phyloP scores from a whole-genome alignment of 2,888 invertebrate species.

The Ptilodon capucinus region DNA sequence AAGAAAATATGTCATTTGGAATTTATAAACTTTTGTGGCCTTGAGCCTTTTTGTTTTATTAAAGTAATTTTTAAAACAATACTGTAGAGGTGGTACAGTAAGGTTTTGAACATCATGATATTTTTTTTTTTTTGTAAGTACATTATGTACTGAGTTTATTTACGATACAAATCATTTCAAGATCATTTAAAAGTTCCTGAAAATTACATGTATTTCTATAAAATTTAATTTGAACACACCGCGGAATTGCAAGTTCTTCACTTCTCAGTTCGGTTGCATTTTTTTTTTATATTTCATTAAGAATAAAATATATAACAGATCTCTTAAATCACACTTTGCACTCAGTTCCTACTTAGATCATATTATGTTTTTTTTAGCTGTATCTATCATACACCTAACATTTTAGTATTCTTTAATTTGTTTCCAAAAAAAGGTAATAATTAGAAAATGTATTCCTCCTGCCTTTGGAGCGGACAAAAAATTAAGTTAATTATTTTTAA shows the following conservation, averaged over 20 bases:
- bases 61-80: no score
- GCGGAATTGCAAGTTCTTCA: conserved; percentile 21
- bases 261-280: conserved; percentile 67
- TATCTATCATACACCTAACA: conserved; percentile 51
- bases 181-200: conserved; percentile 40
- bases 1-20: conserved; percentile 3
- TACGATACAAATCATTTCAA: conserved; percentile 18
- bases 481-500: conserved; percentile 46
- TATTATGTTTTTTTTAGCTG: conserved; percentile 67
- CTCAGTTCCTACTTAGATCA: conserved; percentile 81
- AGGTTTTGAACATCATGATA: background rate
- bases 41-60: no score
- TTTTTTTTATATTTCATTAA: conserved; percentile 63
- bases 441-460: conserved; percentile 68
- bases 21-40: no score
- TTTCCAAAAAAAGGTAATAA: conserved; percentile 14
- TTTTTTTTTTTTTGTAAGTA: conserved; percentile 5
- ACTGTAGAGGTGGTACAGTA: no score
- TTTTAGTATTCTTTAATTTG: conserved; percentile 28
- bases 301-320: conserved; percentile 67
- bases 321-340: conserved; percentile 68
- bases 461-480: conserved; percentile 32
- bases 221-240: conserved; percentile 18
- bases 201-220: conserved; percentile 31
- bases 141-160: conserved; percentile 18